Evolutionary conservation across 2,888 invertebrate genomes (phyloP), one percentile per base, ranked within the genome.

Genomic region (Sialis fuliginosa): DNA sequence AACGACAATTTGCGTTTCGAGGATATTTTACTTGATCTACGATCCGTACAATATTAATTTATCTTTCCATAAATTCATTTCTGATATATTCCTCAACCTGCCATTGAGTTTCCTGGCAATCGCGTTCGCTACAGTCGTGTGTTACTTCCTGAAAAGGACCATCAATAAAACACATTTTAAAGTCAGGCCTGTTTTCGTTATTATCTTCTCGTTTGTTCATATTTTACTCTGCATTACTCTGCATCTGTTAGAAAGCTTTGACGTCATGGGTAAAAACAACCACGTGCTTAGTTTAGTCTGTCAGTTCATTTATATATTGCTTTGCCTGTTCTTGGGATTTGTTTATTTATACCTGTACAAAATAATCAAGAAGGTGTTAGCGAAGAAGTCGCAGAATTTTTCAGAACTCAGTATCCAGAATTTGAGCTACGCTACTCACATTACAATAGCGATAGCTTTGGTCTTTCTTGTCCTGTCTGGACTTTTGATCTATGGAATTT

Each of bases 21-120:
- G 89, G 44, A 86, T 89, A 55, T 82, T 88, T 56, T 91, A 89
- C 60, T 73, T 93, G 55, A 84, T 90, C 55, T 86, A 90, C 60
- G 93, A 93, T 65, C 88, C 90, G 0, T 93, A 93, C 61, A 92
- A 92, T 59, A 78, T 86, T n/a, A 79, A 81, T 50, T 76, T 75
- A 50, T 84, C 83, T 1, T 74, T 91, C 59, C 86, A 85, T 49
- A 63, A 64, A 22, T 81, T 83, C 50, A 68, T 89, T 33, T 86
- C 89, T 46, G 83, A 87, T 58, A 78, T 91, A 44, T 66, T 92
- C 37, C 76, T 89, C 51, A 86, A 88, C 59, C 75, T 89, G 48
- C 89, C 88, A 1, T 81, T 88, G 51, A 91, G 91, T 51, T 79
- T 91, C 56, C 65, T 93, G 34, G 87, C 89, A 13, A 81, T 90